Evolutionary conservation across 1,140 invertebrate species (phyloP).

Genomic region (Drosophila sulfurigaster): DNA sequence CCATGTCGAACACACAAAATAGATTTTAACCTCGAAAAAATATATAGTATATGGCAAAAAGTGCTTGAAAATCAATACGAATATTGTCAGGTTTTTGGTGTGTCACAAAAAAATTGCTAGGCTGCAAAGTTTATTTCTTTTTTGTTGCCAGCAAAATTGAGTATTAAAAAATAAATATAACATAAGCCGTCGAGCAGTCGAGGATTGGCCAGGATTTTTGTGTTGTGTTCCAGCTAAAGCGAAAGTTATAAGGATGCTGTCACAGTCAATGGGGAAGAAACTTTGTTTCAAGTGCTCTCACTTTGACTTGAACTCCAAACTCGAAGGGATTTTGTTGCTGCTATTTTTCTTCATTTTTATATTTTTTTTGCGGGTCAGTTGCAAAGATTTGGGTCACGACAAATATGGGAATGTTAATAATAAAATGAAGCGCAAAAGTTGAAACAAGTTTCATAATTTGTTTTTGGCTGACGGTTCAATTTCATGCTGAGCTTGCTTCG

Average conservation of each 20-base stretch:
- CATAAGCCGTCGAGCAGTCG: not conserved
- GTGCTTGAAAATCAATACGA: no score
- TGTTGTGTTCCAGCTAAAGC: not conserved
- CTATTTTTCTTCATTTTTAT: not conserved
- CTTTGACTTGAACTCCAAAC: not conserved
- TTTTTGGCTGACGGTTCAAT: conserved; percentile 11
- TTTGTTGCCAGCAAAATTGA: not conserved
- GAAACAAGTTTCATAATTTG: conserved; percentile 17
- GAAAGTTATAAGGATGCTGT: conserved; percentile 13
- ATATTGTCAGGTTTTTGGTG: no score
- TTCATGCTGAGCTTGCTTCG: conserved; percentile 7
- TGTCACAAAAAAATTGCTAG: not conserved
- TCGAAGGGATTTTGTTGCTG: not conserved
- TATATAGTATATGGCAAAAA: no score
- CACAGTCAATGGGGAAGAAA: conserved; percentile 1
- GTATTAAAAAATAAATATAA: conserved; percentile 4
- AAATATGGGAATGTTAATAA: conserved; percentile 17
- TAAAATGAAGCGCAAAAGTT: not conserved
- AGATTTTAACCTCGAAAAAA: no score
- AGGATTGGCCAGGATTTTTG: not conserved
- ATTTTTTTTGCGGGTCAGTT: conserved; percentile 1
- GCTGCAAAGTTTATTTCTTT: not conserved
- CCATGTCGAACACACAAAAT: no score
- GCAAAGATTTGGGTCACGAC: conserved; percentile 10
- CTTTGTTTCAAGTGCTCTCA: conserved; percentile 9